phyloP scores from a whole-genome alignment of 1,140 invertebrate species.

The Cyphomyrmex costatus region DNA sequence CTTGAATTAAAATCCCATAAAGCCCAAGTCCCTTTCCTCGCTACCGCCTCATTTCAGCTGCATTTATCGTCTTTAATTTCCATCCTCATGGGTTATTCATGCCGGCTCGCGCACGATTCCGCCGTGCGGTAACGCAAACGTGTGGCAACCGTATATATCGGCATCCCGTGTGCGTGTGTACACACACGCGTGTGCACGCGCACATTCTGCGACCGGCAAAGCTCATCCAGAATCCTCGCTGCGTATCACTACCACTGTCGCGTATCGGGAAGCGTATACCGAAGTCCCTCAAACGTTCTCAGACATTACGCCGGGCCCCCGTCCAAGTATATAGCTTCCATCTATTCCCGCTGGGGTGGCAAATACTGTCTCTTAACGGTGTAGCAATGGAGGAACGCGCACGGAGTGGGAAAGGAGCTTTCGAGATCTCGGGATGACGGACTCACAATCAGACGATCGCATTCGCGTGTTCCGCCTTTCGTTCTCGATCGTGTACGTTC shows the following conservation, averaged over 20 bases:
- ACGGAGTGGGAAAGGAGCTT: neutral
- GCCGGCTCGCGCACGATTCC: slow-evolving; percentile 66
- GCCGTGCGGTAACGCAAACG: slow-evolving; percentile 48
- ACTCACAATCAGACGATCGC: slow-evolving; percentile 7
- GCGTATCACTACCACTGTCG: slow-evolving; percentile 18
- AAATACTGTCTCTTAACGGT: slow-evolving; percentile 44
- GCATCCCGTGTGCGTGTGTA: neutral
- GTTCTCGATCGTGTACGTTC: neutral
- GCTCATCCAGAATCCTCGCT: slow-evolving; percentile 50
- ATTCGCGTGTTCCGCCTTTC: slow-evolving; percentile 13
- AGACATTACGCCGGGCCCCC: slow-evolving; percentile 13
- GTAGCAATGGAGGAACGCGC: slow-evolving; percentile 4
- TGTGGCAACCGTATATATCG: neutral
- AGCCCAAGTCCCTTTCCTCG: slow-evolving; percentile 77
- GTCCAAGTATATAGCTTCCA: neutral
- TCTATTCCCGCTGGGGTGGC: slow-evolving; percentile 43
- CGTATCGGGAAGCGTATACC: slow-evolving; percentile 37
- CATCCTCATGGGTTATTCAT: slow-evolving; percentile 85
- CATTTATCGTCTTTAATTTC: slow-evolving; percentile 86
- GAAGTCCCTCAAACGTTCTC: slow-evolving; percentile 39
- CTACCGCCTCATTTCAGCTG: slow-evolving; percentile 79
- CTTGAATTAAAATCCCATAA: slow-evolving; percentile 84
- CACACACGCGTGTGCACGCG: slow-evolving; percentile 38
- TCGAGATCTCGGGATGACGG: slow-evolving; percentile 9
- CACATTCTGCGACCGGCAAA: slow-evolving; percentile 23